Evolutionary conservation across 92 coral and sea anemone genomes (phyloP).

Genomic region (Actinostola sp.): DNA sequence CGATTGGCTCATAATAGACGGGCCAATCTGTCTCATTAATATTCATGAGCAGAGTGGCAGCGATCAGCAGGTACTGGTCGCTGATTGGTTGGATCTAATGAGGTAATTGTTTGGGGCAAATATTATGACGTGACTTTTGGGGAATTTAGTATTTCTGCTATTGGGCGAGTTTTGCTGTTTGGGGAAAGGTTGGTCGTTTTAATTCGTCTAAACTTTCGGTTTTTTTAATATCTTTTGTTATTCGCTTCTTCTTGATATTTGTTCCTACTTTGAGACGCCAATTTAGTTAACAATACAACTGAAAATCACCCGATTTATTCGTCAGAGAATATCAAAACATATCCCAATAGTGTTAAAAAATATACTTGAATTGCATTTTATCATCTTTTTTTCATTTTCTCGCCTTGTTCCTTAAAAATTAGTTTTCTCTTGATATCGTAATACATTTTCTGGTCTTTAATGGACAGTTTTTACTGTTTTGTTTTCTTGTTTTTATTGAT

Average conservation of each 20-base stretch:
- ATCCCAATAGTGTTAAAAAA: too few species aligned
- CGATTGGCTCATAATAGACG: constrained; percentile 65
- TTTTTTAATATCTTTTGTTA: neutral
- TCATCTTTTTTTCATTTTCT: neutral
- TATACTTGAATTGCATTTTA: too few species aligned
- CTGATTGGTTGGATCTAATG: constrained; percentile 75
- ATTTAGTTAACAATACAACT: too few species aligned
- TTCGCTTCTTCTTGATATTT: neutral
- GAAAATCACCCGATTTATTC: too few species aligned
- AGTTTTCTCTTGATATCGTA: too few species aligned
- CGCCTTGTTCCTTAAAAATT: too few species aligned
- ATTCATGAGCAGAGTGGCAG: constrained; percentile 61
- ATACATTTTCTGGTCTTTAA: neutral
- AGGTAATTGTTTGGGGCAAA: constrained; percentile 72
- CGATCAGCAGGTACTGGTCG: constrained; percentile 63
- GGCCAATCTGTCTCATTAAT: constrained; percentile 70
- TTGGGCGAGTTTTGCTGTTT: neutral
- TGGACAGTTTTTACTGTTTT: neutral
- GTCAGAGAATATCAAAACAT: too few species aligned
- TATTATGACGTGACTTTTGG: constrained; percentile 67
- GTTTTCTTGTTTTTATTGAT: neutral
- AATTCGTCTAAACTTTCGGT: neutral
- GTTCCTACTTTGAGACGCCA: too few species aligned
- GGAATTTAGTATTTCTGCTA: constrained; percentile 35
- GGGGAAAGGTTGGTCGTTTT: neutral